Evolutionary conservation across 1,140 invertebrate species (phyloP).

Genomic region (Eufriesea mexicana): DNA sequence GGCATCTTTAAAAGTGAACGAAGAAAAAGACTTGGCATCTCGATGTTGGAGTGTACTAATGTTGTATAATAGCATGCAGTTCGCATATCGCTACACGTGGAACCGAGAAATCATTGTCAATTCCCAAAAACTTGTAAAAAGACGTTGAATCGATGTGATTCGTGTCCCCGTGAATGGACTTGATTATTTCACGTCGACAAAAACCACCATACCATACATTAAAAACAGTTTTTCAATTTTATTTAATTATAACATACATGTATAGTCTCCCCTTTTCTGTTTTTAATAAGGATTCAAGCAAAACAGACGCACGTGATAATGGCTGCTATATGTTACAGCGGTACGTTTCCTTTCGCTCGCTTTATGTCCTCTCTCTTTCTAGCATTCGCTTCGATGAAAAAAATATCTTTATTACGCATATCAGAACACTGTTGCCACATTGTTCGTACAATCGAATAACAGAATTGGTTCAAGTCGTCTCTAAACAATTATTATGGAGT

Average conservation of each 20-base stretch:
- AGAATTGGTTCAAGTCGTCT: constrained; percentile 20
- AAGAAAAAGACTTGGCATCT: constrained; percentile 72
- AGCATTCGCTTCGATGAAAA: constrained; percentile 16
- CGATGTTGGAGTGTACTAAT: constrained; percentile 82
- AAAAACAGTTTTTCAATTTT: constrained; percentile 33
- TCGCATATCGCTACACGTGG: constrained; percentile 93
- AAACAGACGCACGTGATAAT: constrained; percentile 65
- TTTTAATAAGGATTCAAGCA: constrained; percentile 35
- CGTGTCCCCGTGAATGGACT: constrained; percentile 6
- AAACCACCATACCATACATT: constrained; percentile 1
- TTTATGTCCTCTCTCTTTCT: constrained; percentile 23
- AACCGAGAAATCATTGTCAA: constrained; percentile 94
- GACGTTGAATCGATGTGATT: constrained; percentile 84
- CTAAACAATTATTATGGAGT: not conserved
- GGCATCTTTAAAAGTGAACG: constrained; percentile 73
- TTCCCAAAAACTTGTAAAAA: constrained; percentile 94
- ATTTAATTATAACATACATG: constrained; percentile 29
- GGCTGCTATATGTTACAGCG: constrained; percentile 76
- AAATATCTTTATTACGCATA: constrained; percentile 54
- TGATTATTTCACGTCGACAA: not conserved
- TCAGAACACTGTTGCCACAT: constrained; percentile 47
- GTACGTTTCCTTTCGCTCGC: constrained; percentile 68
- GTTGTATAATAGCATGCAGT: constrained; percentile 84
- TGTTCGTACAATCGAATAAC: constrained; percentile 26
- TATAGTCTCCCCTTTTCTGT: not conserved